Evolutionary conservation across 1,140 invertebrate species (phyloP).

Genomic region (Thereuonema tuberculata): DNA sequence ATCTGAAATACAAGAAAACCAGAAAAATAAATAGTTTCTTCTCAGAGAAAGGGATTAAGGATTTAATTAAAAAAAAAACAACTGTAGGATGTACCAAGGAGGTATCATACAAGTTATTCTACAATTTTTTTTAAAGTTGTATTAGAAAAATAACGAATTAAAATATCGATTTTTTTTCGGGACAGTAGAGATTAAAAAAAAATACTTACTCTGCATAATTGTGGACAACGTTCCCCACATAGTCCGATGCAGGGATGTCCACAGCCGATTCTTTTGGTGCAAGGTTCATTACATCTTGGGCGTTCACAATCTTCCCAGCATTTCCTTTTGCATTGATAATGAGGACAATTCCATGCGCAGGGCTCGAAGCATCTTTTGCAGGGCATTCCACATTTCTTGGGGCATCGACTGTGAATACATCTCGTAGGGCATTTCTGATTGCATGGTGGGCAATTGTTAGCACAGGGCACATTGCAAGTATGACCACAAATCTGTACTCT

Average conservation of each 20-base stretch:
- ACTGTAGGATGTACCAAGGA: no score
- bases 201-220: slow-evolving; percentile 29
- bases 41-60: no score
- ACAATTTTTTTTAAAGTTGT: no score
- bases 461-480: slow-evolving; percentile 15
- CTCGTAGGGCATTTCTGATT: neutral
- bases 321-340: neutral
- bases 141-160: no score
- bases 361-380: neutral
- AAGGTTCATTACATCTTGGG: slow-evolving; percentile 33
- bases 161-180: no score
- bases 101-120: no score
- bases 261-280: slow-evolving; percentile 36
- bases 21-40: no score
- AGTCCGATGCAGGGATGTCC: slow-evolving; percentile 46
- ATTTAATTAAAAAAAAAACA: no score
- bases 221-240: slow-evolving; percentile 48
- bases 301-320: neutral
- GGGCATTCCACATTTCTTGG: neutral
- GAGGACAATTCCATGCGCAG: slow-evolving; percentile 3
- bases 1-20: no score
- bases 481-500: slow-evolving; percentile 19
- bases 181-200: no score
- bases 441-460: slow-evolving; percentile 14
- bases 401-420: slow-evolving; percentile 11